Percentiles rank a stretch among this genome's conserved stretches.
Evolutionary conservation across 2,888 invertebrate species (phyloP).

Genomic region (Leucophenga montana): DNA sequence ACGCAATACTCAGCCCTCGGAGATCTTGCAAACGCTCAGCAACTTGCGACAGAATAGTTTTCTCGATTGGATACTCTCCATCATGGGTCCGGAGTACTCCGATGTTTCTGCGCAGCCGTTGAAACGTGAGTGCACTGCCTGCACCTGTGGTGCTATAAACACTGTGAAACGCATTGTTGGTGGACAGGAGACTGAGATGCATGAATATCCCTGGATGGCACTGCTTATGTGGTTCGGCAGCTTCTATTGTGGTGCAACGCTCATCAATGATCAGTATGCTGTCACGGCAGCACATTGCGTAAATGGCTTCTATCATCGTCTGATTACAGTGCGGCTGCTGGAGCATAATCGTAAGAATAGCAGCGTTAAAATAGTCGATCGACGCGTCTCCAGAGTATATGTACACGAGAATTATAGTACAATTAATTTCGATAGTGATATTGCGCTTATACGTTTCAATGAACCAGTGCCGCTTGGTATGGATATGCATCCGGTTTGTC

Average conservation of each 20-base stretch:
- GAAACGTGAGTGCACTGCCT: constrained; percentile 59
- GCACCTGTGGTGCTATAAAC: constrained; percentile 80
- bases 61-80: constrained; percentile 62
- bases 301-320: constrained; percentile 76
- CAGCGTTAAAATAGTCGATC: constrained; percentile 62
- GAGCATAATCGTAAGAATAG: constrained; percentile 81
- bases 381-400: constrained; percentile 73
- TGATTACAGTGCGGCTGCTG: constrained; percentile 79
- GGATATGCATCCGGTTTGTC: constrained; percentile 83
- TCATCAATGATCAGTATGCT: constrained; percentile 83
- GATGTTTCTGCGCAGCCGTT: constrained; percentile 43
- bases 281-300: constrained; percentile 87
- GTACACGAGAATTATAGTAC: constrained; percentile 81
- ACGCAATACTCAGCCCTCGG: constrained; percentile 43
- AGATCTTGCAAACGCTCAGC: constrained; percentile 50
- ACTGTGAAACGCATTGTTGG: constrained; percentile 83
- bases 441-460: constrained; percentile 82
- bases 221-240: constrained; percentile 74
- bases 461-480: constrained; percentile 76
- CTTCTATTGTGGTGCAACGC: constrained; percentile 85
- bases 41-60: constrained; percentile 58
- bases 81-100: constrained; percentile 53
- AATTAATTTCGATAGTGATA: constrained; percentile 85
- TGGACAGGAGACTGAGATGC: constrained; percentile 82
- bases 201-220: constrained; percentile 82